Conservation (phyloP, 1,140 invertebrate species). For the Nomia melanderi region DNA sequence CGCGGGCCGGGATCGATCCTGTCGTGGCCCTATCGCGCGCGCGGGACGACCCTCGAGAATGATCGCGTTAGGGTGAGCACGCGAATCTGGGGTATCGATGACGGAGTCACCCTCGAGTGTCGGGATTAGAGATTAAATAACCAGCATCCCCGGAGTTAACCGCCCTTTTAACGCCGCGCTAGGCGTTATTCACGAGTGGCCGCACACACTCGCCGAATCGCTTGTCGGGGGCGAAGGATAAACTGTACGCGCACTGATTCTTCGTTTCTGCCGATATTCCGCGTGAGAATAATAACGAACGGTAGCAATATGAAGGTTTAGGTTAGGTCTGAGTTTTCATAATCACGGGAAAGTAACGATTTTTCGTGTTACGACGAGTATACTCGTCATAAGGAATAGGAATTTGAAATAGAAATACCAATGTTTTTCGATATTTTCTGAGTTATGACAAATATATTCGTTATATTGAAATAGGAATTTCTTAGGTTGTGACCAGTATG, state of each 20-base stretch:
- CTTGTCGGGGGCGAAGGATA: neutral
- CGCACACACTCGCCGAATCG: slow-evolving; percentile 20
- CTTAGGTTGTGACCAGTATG: too few relatives aligned
- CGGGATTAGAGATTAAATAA: slow-evolving; percentile 81
- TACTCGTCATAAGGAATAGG: too few relatives aligned
- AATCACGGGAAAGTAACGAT: too few relatives aligned
- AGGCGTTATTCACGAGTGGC: slow-evolving; percentile 48
- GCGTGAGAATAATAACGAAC: too few relatives aligned
- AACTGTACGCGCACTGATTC: neutral
- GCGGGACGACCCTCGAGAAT: slow-evolving; percentile 50
- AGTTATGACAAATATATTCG: too few relatives aligned
- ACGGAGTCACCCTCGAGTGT: slow-evolving; percentile 78
- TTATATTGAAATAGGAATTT: too few relatives aligned
- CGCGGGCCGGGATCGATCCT: slow-evolving; percentile 36
- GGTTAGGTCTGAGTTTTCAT: too few relatives aligned
- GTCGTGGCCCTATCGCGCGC: slow-evolving; percentile 2
- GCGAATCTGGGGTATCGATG: slow-evolving; percentile 68
- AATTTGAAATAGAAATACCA: too few relatives aligned
- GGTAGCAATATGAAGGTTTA: too few relatives aligned
- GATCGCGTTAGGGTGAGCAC: slow-evolving; percentile 55
- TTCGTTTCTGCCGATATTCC: too few relatives aligned
- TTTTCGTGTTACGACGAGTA: too few relatives aligned
- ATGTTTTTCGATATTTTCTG: too few relatives aligned
- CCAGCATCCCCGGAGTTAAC: slow-evolving; percentile 72
- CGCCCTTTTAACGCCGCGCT: slow-evolving; percentile 58